Percentiles rank a stretch among this genome's conserved stretches.
Conservation (phyloP, 2,113 vertebrate species). For the Pavo muticus region DNA sequence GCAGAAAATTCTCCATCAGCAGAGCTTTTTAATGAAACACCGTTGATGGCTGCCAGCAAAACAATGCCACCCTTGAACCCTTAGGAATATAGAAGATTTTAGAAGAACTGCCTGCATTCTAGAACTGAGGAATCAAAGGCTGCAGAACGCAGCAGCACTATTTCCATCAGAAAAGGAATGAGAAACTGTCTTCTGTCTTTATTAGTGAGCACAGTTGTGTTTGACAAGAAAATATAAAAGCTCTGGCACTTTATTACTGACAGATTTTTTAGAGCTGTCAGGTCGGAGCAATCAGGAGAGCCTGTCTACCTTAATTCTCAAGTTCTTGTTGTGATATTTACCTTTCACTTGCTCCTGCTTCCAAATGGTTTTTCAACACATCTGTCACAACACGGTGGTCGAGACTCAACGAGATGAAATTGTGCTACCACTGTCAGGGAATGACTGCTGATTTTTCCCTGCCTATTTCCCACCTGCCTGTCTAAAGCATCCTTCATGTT, state of each 20-base stretch:
- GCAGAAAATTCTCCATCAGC: background rate
- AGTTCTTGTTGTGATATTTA: background rate
- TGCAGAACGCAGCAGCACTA: background rate
- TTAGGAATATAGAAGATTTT: background rate
- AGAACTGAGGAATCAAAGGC: background rate
- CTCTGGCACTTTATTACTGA: background rate
- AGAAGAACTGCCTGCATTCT: background rate
- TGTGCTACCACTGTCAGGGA: background rate
- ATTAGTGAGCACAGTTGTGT: background rate
- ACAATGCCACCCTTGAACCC: background rate
- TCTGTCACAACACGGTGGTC: background rate
- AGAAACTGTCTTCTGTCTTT: background rate
- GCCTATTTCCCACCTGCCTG: background rate
- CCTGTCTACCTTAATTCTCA: background rate
- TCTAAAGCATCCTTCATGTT: rapidly evolving
- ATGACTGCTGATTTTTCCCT: background rate
- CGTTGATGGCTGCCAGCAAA: background rate
- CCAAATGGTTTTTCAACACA: background rate
- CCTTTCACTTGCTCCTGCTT: background rate
- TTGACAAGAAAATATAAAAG: background rate
- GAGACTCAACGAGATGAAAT: background rate
- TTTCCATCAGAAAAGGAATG: background rate
- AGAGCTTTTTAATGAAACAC: background rate
- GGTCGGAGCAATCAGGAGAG: background rate
- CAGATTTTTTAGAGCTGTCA: background rate